A percentile compares a stretch with the other conserved stretches of the same genome.
Evolutionary conservation across 2,797 vertebrate species (phyloP).

Genomic region (Enteromius mattozi): DNA sequence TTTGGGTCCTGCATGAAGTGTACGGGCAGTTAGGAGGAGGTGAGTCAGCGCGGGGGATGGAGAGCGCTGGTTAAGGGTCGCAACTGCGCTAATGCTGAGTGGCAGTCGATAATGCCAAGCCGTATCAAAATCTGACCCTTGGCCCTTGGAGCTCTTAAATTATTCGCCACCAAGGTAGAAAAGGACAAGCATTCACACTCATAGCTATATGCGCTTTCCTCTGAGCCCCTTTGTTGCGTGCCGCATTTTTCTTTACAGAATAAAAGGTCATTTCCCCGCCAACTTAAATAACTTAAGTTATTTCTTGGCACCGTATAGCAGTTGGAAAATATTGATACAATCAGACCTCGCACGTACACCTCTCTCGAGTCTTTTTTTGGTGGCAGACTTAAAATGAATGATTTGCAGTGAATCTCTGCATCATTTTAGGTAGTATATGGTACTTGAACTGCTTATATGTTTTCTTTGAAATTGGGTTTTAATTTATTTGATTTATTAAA

Average conservation of each 20-base stretch:
- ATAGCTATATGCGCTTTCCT: constrained; percentile 20
- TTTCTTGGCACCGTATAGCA: neutral
- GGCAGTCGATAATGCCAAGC: constrained; percentile 84
- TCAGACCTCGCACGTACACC: too few relatives aligned
- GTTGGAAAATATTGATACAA: constrained; percentile 12
- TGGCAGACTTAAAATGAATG: neutral
- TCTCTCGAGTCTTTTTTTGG: neutral
- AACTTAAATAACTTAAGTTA: constrained; percentile 11
- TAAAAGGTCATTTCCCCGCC: constrained; percentile 11
- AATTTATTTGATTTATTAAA: neutral
- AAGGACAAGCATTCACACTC: constrained; percentile 31
- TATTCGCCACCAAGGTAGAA: constrained; percentile 50
- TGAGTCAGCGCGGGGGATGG: constrained; percentile 82
- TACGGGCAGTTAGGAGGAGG: constrained; percentile 73
- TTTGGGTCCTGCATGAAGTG: constrained; percentile 66
- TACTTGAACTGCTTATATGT: neutral
- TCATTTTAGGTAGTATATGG: neutral
- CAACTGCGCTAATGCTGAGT: constrained; percentile 78
- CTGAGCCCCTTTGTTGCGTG: neutral
- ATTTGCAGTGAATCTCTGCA: neutral
- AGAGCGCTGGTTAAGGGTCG: constrained; percentile 73
- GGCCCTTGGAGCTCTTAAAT: constrained; percentile 61
- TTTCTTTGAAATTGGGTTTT: neutral
- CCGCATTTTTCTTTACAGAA: constrained; percentile 10
- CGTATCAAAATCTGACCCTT: constrained; percentile 82